A percentile compares a stretch with the other conserved stretches of the same genome.
Conservation (phyloP, 2,113 vertebrate species). For the Cynoglossus semilaevis region DNA sequence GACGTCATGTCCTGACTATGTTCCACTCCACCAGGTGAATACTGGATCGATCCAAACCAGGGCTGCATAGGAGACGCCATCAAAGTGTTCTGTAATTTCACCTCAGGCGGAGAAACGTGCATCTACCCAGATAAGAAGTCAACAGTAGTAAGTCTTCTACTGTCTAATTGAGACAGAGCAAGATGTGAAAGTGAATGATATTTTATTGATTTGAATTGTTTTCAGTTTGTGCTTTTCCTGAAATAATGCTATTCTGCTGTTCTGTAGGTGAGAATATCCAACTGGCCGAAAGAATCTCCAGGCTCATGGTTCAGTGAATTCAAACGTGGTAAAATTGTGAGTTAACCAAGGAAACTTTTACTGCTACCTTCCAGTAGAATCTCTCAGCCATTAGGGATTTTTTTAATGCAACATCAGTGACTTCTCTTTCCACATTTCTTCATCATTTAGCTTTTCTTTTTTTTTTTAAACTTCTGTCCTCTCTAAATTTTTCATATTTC, state of each 20-base stretch:
- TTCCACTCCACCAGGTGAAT: conserved; percentile 80
- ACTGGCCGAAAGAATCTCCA: conserved; percentile 94
- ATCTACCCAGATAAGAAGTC: conserved; percentile 97
- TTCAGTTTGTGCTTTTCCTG: neutral
- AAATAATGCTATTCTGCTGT: neutral
- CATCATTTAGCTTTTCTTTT: neutral
- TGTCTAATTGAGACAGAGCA: neutral
- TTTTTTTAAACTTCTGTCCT: neutral
- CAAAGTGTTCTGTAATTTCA: conserved; percentile 98
- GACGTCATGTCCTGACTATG: neutral
- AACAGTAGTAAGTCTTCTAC: conserved; percentile 82
- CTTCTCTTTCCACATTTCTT: too few relatives aligned
- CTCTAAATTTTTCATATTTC: neutral
- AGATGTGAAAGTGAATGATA: neutral
- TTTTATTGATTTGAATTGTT: neutral
- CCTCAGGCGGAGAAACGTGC: conserved; percentile 94
- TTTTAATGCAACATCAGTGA: conserved; percentile 26
- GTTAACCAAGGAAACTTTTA: conserved; percentile 66
- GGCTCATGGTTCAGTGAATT: conserved; percentile 99
- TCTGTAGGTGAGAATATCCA: conserved; percentile 89
- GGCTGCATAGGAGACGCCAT: conserved; percentile 94
- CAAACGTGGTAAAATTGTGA: conserved; percentile 96
- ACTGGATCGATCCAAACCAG: conserved; percentile 99
- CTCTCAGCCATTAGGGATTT: conserved; percentile 3
- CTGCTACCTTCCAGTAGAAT: neutral